These are phyloP conservation scores for Rutilus rutilus DNA, from an alignment of 2,113 vertebrate genomes.

Conservation along the genomic window DNA sequence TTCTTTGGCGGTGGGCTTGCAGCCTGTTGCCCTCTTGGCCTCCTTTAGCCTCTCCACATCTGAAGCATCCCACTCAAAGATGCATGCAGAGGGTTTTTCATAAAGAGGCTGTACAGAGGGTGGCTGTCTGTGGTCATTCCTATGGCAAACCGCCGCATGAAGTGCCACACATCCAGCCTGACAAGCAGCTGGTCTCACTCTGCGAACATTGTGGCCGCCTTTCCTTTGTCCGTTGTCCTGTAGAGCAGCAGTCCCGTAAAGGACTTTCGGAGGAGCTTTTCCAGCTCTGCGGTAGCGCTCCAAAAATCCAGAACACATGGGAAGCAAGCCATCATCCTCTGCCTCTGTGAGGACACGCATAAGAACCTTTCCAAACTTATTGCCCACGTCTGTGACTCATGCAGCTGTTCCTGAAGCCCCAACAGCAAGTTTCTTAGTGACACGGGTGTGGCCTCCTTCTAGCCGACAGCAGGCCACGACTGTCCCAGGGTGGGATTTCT, in stretches of 20 bases:
- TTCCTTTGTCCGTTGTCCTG: background rate
- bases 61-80: background rate
- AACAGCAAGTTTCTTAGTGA: background rate
- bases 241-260: background rate
- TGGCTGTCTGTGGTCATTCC: background rate
- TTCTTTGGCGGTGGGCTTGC: background rate
- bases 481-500: too few relatives aligned
- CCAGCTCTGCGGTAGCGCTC: too few relatives aligned
- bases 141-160: background rate
- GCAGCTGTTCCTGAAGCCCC: background rate
- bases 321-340: background rate
- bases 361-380: background rate
- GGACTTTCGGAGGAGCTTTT: too few relatives aligned
- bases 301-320: too few relatives aligned
- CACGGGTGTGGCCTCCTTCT: too few relatives aligned
- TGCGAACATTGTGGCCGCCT: fast-evolving
- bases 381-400: background rate
- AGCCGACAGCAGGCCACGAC: too few relatives aligned
- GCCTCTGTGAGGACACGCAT: background rate
- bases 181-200: background rate
- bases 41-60: background rate
- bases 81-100: background rate
- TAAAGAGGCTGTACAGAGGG: background rate
- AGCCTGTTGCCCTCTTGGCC: background rate
- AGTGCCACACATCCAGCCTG: background rate